Conservation (phyloP, 2,888 invertebrate genomes). For the Orchesella flavescens region DNA sequence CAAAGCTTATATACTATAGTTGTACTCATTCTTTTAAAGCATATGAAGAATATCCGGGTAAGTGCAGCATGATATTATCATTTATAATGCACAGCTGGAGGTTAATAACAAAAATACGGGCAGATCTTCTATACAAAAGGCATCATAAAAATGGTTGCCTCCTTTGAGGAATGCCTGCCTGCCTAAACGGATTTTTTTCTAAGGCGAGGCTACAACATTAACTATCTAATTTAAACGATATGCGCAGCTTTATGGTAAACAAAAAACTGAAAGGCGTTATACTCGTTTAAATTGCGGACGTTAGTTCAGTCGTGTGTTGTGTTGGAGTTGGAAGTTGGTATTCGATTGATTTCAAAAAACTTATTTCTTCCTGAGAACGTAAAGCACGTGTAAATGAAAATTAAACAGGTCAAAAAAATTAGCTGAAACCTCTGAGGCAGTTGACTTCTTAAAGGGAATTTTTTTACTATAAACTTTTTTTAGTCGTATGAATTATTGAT, state of each 20-base stretch:
- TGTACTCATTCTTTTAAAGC: no score
- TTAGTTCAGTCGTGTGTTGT: no score
- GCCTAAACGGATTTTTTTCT: not conserved
- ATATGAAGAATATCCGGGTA: no score
- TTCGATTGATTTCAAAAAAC: no score
- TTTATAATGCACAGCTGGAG: conserved; percentile 10
- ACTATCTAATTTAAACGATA: not conserved
- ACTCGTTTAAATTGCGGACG: no score
- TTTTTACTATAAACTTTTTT: not conserved
- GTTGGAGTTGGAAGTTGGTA: no score
- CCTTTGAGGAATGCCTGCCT: not conserved
- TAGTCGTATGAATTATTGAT: conserved; percentile 1
- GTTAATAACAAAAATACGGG: conserved; percentile 13
- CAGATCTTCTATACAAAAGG: not conserved
- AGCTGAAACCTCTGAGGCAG: no score
- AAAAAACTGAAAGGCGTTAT: no score
- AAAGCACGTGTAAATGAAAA: not conserved
- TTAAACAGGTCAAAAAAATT: no score
- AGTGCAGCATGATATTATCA: not conserved
- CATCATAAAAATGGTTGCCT: not conserved
- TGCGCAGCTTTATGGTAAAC: not conserved
- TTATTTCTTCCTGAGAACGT: no score
- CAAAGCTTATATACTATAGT: no score
- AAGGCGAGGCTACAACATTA: not conserved
- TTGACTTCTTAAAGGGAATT: not conserved